Base-by-base conservation (phyloP, 2,113 vertebrate species). In the Hirundichthys speculiger region DNA sequence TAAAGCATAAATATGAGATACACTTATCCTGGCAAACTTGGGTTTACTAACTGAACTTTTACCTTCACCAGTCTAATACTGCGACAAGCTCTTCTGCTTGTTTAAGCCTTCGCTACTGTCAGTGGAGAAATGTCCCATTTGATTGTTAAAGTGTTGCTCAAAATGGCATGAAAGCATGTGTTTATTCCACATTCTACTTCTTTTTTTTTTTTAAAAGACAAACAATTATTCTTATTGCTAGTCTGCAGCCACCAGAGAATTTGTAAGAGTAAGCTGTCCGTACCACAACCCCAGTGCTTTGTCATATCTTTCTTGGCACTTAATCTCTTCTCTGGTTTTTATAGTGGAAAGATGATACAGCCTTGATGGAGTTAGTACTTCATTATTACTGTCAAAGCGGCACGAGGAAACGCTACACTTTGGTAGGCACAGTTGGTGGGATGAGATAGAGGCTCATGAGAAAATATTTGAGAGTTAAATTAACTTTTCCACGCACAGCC, bases 331-430 rank as follows among this genome's bases (percentile, higher is more conserved):
- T 12, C 45, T 22, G 18, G 2, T 15, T 21, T 50, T 22, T 49
- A 41, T 6, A 25, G 40, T 27, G 42, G 49, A 53, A 58, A 75
- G 51, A 50, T 51, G 72, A 79, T 45, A 52, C 55, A n/a, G 49
- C 38, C 18, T 39, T 67, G 57, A 64, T 57, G 47, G 46, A 68
- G 45, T 75, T 52, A 52, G 45, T 20, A 11, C 52, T 53, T 52
- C 46, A 20, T 74, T 56, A 67, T 60, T 41, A 34, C 30, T 13
- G 22, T 56, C 50, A 54, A 50, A 67, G 57, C 57, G 38, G 39
- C 13, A 30, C 12, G 41, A 59, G 48, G 15, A 59, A 22, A 53
- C 34, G 25, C 58, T 38, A 60, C 30, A 34, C 30, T 34, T 34
- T 34, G 30, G 30, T 34, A 34, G 30, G 30, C 30, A 34, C 30